Evolutionary conservation across 2,797 vertebrate genomes (phyloP).

Genomic region (Semaprochilodus insignis): DNA sequence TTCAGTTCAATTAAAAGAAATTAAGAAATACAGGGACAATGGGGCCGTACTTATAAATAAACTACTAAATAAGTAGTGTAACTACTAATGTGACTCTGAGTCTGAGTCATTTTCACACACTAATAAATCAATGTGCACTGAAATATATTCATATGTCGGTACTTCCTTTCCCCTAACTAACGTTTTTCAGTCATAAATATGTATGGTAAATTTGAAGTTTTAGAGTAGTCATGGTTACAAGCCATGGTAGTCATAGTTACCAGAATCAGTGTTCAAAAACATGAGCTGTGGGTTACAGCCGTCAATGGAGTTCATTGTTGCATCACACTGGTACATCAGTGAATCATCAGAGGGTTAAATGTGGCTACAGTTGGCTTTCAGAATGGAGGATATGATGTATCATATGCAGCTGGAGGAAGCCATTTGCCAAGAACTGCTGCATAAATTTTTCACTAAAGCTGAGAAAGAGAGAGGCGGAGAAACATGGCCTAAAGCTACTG

Average conservation of each 20-base stretch:
- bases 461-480: background rate
- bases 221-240: slow-evolving; percentile 58
- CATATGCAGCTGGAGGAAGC: slow-evolving; percentile 53
- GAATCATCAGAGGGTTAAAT: slow-evolving; percentile 50
- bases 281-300: slow-evolving; percentile 71
- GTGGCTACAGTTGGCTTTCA: slow-evolving; percentile 70
- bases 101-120: too few species aligned
- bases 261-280: slow-evolving; percentile 66
- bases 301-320: slow-evolving; percentile 80
- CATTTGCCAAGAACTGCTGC: slow-evolving; percentile 5
- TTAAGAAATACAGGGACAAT: too few species aligned
- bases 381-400: slow-evolving; percentile 72
- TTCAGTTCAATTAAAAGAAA: too few species aligned
- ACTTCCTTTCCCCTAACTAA: background rate
- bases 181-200: slow-evolving; percentile 65
- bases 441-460: background rate
- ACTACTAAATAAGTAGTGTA: too few species aligned
- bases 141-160: too few species aligned
- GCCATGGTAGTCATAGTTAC: slow-evolving; percentile 71
- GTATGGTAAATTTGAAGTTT: slow-evolving; percentile 30
- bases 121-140: too few species aligned
- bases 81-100: too few species aligned
- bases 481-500: background rate
- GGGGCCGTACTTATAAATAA: too few species aligned
- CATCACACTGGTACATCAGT: slow-evolving; percentile 69